Evolutionary conservation across 2,113 vertebrate species (phyloP).

Genomic region (Sterna hirundo): DNA sequence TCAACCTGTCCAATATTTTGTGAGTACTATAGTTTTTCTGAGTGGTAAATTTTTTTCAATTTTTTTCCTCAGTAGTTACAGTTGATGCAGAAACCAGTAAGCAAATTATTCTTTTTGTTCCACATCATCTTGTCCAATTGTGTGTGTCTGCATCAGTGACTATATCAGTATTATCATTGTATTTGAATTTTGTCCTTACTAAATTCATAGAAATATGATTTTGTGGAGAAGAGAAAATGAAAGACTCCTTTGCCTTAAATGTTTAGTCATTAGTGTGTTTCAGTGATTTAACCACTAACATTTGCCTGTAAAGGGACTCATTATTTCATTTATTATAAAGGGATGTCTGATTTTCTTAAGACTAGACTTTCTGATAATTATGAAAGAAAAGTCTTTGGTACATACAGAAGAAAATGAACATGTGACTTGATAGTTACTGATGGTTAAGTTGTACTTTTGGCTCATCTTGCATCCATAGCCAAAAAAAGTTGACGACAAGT

Average conservation of each 20-base stretch:
- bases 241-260: not conserved
- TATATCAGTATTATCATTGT: not conserved
- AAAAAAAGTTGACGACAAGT: not conserved
- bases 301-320: not conserved
- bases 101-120: not conserved
- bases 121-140: not conserved
- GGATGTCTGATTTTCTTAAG: not conserved
- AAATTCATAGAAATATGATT: not conserved
- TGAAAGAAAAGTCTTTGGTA: not conserved
- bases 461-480: not conserved
- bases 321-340: not conserved
- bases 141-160: not conserved
- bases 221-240: not conserved
- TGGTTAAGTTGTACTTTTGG: not conserved
- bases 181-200: not conserved
- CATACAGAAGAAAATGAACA: not conserved
- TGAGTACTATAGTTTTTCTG: not conserved
- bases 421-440: not conserved
- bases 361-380: not conserved
- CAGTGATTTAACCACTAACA: not conserved
- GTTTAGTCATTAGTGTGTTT: not conserved
- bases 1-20: not conserved
- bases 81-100: not conserved
- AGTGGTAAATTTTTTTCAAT: accelerated
- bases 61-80: not conserved